phyloP scores from a whole-genome alignment of 2,113 vertebrate species.

The Corythaeola cristata region DNA sequence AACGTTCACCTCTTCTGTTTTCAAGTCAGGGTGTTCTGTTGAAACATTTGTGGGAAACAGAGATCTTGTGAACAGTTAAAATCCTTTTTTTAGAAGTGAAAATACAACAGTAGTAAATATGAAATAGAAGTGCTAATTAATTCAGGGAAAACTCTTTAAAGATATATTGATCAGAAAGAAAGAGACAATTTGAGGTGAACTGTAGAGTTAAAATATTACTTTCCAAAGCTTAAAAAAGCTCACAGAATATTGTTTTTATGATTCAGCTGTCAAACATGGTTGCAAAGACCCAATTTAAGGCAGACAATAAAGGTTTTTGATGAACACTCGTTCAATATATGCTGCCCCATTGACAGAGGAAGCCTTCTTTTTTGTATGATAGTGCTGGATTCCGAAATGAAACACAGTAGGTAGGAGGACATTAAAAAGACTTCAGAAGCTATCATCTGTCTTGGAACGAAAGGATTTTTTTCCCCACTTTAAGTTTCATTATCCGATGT shows the following conservation, averaged over 20 bases:
- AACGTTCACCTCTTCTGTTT: neutral
- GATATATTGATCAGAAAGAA: neutral
- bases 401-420: neutral
- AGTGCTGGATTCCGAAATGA: neutral
- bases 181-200: neutral
- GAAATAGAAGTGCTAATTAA: constrained; percentile 32
- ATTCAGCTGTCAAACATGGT: neutral
- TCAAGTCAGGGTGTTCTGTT: neutral
- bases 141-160: neutral
- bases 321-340: neutral
- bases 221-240: neutral
- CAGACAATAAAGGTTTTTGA: neutral
- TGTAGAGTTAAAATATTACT: neutral
- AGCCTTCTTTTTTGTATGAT: neutral
- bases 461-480: neutral
- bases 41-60: neutral
- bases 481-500: neutral
- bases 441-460: neutral
- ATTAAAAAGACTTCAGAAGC: constrained; percentile 13
- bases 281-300: neutral
- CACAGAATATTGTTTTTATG: neutral
- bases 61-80: neutral
- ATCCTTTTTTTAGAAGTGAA: neutral
- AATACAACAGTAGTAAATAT: constrained; percentile 21
- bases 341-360: neutral